Percentiles rank a stretch among this genome's conserved stretches.
These are phyloP conservation scores for Thaumetopoea pityocampa DNA, from an alignment of 1,140 invertebrate genomes.

Conservation along the genomic window DNA sequence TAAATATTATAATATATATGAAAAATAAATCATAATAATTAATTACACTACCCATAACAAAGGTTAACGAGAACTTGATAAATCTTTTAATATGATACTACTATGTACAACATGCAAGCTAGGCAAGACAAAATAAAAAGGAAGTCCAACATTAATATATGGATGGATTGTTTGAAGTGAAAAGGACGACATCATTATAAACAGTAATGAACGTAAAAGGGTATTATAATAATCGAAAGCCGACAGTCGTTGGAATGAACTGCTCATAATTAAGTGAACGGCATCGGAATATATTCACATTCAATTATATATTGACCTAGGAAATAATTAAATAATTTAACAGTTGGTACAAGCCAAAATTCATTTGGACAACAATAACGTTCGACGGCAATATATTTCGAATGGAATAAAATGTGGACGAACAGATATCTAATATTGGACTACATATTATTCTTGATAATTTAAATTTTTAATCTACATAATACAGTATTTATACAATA, in stretches of 20 bases:
- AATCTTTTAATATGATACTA: conserved; percentile 49
- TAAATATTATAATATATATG: conserved; percentile 40
- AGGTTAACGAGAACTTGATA: conserved; percentile 67
- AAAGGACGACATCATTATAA: conserved; percentile 47
- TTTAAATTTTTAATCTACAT: conserved; percentile 53
- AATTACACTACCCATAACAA: conserved; percentile 62
- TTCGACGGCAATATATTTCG: conserved; percentile 63
- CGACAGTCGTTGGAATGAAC: conserved; percentile 45
- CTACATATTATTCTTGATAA: conserved; percentile 57
- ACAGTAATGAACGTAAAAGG: conserved; percentile 23
- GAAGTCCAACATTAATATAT: conserved; percentile 57
- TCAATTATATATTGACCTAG: conserved; percentile 20
- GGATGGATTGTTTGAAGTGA: conserved; percentile 61
- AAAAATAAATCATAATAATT: conserved; percentile 29
- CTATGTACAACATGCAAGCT: conserved; percentile 69
- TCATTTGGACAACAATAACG: conserved; percentile 60
- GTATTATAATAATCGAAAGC: conserved; percentile 36
- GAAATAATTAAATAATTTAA: conserved; percentile 33
- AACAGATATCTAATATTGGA: conserved; percentile 66
- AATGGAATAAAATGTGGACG: conserved; percentile 69
- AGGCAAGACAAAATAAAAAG: conserved; percentile 64
- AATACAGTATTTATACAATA: conserved; percentile 64
- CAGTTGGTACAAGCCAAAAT: conserved; percentile 42
- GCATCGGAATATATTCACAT: too few species aligned
- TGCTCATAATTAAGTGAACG: conserved; percentile 24